These are phyloP conservation scores for Eulemur macaco DNA, from an alignment of 2,113 vertebrate species.

Conservation along the genomic window DNA sequence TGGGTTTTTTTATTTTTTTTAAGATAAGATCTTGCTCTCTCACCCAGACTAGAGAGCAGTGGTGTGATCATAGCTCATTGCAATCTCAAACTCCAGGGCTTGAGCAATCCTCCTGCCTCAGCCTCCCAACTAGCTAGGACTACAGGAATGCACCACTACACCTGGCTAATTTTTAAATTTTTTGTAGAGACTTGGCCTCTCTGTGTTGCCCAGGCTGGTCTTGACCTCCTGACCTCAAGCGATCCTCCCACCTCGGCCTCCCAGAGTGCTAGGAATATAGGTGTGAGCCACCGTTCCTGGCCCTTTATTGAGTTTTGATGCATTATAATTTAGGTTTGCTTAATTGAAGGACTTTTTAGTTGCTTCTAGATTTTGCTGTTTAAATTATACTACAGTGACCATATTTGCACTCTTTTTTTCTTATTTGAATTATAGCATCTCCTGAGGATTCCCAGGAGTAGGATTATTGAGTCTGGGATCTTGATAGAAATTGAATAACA, in stretches of 20 bases:
- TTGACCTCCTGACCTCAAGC: too few species aligned
- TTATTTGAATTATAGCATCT: neutral
- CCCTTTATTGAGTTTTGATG: neutral
- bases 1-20: neutral
- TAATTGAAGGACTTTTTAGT: neutral
- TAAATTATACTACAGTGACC: neutral
- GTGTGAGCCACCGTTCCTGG: neutral
- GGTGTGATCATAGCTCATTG: too few species aligned
- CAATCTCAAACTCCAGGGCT: too few species aligned
- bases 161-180: too few species aligned
- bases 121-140: too few species aligned
- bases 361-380: neutral
- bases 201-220: too few species aligned
- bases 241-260: too few species aligned
- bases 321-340: neutral
- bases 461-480: neutral
- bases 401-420: neutral
- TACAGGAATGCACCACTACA: too few species aligned
- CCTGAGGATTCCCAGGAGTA: neutral
- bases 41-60: too few species aligned
- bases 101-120: too few species aligned
- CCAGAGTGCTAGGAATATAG: neutral
- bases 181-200: too few species aligned
- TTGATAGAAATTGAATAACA: slow-evolving; percentile 13
- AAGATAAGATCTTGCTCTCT: too few species aligned